Percentiles rank a stretch among this genome's conserved stretches.
These are phyloP conservation scores for Neopelma chrysocephalum DNA, from an alignment of 2,797 vertebrate species.

Conservation along the genomic window DNA sequence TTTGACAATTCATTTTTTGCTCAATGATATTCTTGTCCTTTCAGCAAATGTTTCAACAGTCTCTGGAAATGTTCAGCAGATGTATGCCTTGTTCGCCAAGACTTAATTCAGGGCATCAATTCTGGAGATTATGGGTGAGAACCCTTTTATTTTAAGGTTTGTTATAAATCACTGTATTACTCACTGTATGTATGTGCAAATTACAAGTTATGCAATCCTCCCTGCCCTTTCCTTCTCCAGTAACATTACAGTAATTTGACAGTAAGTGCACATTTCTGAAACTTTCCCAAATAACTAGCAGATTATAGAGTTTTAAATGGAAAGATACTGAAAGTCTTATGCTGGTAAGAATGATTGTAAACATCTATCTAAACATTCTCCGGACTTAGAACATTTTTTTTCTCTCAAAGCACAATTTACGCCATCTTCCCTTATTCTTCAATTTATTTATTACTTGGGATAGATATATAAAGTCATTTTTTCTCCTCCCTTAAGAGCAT, in stretches of 20 bases:
- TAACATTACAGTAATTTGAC: background rate
- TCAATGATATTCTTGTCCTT: conserved; percentile 36
- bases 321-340: background rate
- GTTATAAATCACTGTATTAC: background rate
- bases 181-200: background rate
- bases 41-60: conserved; percentile 69
- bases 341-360: background rate
- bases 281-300: background rate
- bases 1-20: background rate
- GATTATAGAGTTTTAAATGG: background rate
- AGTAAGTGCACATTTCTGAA: background rate
- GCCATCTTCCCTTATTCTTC: background rate
- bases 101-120: conserved; percentile 75
- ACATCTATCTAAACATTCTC: background rate
- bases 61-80: conserved; percentile 74
- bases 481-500: background rate
- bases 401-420: background rate
- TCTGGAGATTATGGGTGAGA: conserved; percentile 76
- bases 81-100: conserved; percentile 70
- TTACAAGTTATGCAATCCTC: background rate
- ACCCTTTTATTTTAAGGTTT: background rate
- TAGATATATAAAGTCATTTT: background rate
- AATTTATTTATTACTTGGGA: background rate
- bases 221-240: background rate
- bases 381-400: background rate